Base-by-base conservation (phyloP, 2,797 vertebrate genomes). In the Gymnoscopelus microlampas region DNA sequence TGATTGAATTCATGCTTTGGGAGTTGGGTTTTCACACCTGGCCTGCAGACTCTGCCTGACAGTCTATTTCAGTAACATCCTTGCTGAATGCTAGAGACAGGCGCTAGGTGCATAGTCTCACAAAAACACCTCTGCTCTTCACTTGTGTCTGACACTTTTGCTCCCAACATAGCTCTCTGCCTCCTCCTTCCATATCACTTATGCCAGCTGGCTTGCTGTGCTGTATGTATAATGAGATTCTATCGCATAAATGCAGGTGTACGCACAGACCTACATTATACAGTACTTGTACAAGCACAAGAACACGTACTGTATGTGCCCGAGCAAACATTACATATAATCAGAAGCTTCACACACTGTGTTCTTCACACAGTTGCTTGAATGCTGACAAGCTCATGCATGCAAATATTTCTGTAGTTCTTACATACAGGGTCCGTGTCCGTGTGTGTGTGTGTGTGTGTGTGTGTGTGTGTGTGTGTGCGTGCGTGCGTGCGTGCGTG, bases 91-190 rank as follows among this genome's bases (percentile, higher is more conserved):
- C 64, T 60, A 76, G 58, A 63, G 39, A 9, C 59, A n/a, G 53
- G 2, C 54, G 12, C 2, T 19, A 53, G 53, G 51, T 69, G 32
- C 59, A 4, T 0, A 9, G 48, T 50, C 24, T 60, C 59, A 62
- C 51, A 2, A 70, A 44, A 72, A 75, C 82, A 78, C 71, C 26
- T 79, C 58, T 58, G 24, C 53, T 70, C 77, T 24, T 8, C 84
- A 57, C 62, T 51, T 14, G 2, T 7, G 58, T 26, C 61, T 39
- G 11, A 62, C 60, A 62, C 66, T 2, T 50, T 56, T 44, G 5
- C 57, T 61, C 23, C 51, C 62, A 13, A n/a, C 54, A 49, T 47
- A 14, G 32, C 32, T 19, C n/a, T 39, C 29, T 15, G 24, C 23
- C 5, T 12, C 50, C 14, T 14, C 10, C 48, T 8, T 7, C 54